Evolutionary conservation across 2,113 vertebrate genomes (phyloP).

Genomic region (Corythaeola cristata): DNA sequence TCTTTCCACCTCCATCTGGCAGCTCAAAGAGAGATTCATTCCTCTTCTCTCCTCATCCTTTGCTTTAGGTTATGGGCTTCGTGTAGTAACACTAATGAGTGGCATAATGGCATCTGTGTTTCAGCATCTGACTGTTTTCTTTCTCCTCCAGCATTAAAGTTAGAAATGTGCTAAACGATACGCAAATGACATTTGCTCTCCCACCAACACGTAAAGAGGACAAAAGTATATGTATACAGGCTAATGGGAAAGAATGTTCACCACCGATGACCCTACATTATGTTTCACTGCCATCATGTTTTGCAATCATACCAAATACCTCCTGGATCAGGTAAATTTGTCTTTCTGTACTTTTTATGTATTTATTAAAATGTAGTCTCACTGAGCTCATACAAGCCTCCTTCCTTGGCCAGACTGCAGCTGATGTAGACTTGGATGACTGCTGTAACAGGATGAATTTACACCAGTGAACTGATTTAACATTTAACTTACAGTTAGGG

Average conservation of each 20-base stretch:
- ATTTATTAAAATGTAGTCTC: neutral
- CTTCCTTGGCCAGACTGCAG: neutral
- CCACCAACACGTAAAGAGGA: constrained; percentile 79
- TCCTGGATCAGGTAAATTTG: constrained; percentile 81
- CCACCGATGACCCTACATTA: constrained; percentile 71
- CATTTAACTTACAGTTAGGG: neutral
- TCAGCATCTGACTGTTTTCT: neutral
- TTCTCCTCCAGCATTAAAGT: constrained; percentile 73
- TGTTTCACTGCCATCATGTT: constrained; percentile 75
- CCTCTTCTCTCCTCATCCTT: neutral
- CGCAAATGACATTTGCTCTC: constrained; percentile 79
- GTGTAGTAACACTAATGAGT: neutral
- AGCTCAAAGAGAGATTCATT: neutral
- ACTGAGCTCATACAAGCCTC: neutral
- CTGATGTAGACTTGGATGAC: neutral
- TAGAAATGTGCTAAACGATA: constrained; percentile 72
- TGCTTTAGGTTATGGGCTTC: neutral
- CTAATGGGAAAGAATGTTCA: constrained; percentile 68
- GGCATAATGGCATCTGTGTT: neutral
- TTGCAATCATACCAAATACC: constrained; percentile 68
- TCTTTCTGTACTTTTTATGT: neutral
- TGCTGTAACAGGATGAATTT: neutral
- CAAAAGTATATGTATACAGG: constrained; percentile 78
- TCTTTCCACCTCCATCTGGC: neutral
- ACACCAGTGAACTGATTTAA: neutral